Evolutionary conservation across 1,140 invertebrate genomes (phyloP), one percentile per base, ranked within the genome.

Genomic region (Leguminivora glycinivorella): DNA sequence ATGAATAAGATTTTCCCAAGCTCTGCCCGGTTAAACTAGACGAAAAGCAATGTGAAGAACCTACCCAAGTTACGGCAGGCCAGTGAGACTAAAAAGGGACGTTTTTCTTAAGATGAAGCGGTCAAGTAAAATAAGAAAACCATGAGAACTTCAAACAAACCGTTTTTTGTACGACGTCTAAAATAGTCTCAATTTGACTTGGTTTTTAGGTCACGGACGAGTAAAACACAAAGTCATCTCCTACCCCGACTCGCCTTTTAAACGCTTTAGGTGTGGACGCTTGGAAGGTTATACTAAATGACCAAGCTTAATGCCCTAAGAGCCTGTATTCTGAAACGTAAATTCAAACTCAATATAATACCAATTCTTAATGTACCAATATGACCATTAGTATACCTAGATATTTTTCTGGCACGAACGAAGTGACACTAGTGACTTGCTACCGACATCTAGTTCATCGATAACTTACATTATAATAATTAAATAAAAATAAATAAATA

Each of bases 131-230:
- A 63, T 9, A 9, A 29, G 17, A 31, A 17, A 29, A 29, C 26
- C 14, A 31, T 63, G 58, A 63, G 58, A 63, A 63, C 24, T 29
- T 22, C 26, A 63, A 63, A 63, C 26, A 29, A 29, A 63, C n/a
- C 58, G 4, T 63, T 63, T 56, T 29, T 60, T 60, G 14, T 63
- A 19, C 26, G 4, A 1, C 34, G 58, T 29, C 26, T 60, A 26
- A n/a, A 63, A 29, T 34, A 17, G 4, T 29, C 58, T 34, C 58
- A 17, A 63, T 63, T 63, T 63, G 25, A 31, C 19, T 52, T 29
- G 58, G 58, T 29, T 63, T 63, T 17, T 29, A 63, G 58, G 58
- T 34, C 58, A 63, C 58, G 58, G 58, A 63, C 58, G 58, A 63
- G 26, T 63, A 63, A 63, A 63, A 63, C 19, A 63, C 58, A 29